Base-by-base conservation (phyloP, 2,888 invertebrate species). In the Volucella zonaria region DNA sequence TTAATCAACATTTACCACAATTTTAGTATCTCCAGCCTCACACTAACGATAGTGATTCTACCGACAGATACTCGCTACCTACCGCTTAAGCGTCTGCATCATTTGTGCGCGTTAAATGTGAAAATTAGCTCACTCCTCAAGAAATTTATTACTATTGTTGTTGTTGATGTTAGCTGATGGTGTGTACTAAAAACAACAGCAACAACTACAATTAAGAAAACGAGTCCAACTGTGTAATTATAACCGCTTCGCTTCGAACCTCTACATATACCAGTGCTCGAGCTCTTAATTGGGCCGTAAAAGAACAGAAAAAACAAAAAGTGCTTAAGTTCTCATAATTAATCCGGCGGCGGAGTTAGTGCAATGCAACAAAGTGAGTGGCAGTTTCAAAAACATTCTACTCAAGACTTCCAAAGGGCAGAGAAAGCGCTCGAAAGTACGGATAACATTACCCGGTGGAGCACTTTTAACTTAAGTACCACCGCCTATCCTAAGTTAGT, bases 371-470 rank as follows among this genome's bases (percentile, higher is more conserved):
- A 6, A 31, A 31, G 43, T 11, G 40, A 75, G 12, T 11, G 49
- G 12, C 51, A 14, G 31, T 38, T n/a, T 64, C 43, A 11, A 74
- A 31, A 40, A 12, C 59, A 40, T 61, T 76, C 61, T 68, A 76
- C 8, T 10, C 38, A 15, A 43, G 12, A 42, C 10, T 18, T 12
- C 10, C 3, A 31, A 77, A 70, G 68, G 68, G 45, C 61, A 56
- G 76, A 59, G 76, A 76, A 70, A 78, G 70, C 68, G 61, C 70
- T 62, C 42, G 62, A 78, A 64, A 78, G 70, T 64, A 45, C 3
- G 4, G 58, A 15, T 15, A 1, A 14, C 14, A 51, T 15, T 38
- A 6, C 6, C 43, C n/a, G 59, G 80, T 58, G 58, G 70, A 70
- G 67, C 6, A 31, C 31, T 31, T 31, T 4, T 31, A 31, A 0